These are phyloP conservation scores for Malurus splendens DNA, from an alignment of 2,797 vertebrate species.

Conservation along the genomic window DNA sequence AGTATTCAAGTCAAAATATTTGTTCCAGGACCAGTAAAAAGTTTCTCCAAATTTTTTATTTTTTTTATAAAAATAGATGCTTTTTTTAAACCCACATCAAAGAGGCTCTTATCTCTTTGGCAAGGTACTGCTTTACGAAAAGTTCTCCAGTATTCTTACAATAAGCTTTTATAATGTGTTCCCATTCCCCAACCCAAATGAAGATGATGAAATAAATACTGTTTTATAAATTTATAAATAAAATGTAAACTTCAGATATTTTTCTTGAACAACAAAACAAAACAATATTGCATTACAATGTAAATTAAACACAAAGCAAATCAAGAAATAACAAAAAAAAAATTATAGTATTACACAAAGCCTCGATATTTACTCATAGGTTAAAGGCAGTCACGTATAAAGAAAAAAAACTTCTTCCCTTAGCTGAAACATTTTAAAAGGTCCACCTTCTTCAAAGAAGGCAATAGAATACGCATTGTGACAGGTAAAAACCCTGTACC, in stretches of 20 bases:
- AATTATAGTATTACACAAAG: constrained; percentile 77
- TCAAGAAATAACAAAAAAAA: constrained; percentile 58
- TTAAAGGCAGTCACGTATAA: constrained; percentile 84
- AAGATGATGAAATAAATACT: constrained; percentile 80
- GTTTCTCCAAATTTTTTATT: constrained; percentile 91
- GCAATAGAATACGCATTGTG: constrained; percentile 82
- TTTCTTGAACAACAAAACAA: constrained; percentile 69
- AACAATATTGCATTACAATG: constrained; percentile 70
- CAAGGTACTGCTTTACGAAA: constrained; percentile 98
- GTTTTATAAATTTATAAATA: constrained; percentile 77
- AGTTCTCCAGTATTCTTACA: constrained; percentile 94
- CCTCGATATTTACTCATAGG: constrained; percentile 76
- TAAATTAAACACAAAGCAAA: constrained; percentile 80
- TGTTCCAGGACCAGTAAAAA: constrained; percentile 99
- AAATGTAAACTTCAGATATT: constrained; percentile 78
- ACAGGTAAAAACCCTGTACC: constrained; percentile 82
- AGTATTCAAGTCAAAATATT: constrained; percentile 99
- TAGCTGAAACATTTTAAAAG: constrained; percentile 85
- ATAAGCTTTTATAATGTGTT: constrained; percentile 90
- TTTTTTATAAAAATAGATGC: constrained; percentile 96
- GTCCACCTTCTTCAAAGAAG: constrained; percentile 85
- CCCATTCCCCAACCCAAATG: constrained; percentile 85
- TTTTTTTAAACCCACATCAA: constrained; percentile 98
- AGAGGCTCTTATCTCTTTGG: constrained; percentile 99
- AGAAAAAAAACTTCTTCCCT: constrained; percentile 77